Evolutionary conservation across 1,140 invertebrate species (phyloP).

Genomic region (Pinna nobilis): DNA sequence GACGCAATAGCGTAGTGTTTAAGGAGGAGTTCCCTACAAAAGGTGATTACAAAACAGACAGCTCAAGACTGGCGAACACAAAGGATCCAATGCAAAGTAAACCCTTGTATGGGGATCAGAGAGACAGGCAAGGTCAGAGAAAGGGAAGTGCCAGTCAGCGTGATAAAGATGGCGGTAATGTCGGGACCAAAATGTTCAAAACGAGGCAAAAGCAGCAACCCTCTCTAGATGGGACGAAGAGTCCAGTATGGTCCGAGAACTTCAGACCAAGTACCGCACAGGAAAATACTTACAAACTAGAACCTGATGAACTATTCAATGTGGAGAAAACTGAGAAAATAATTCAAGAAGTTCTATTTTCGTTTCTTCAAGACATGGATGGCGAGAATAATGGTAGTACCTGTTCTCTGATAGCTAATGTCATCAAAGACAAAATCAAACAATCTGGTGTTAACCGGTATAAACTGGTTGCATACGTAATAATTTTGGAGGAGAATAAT

Average conservation of each 20-base stretch:
- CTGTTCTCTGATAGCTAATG: background rate
- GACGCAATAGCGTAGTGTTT: slow-evolving; percentile 9
- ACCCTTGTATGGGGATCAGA: background rate
- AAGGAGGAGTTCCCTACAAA: background rate
- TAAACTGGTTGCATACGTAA: background rate
- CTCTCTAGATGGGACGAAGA: background rate
- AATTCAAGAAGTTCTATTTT: background rate
- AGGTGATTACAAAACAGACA: background rate
- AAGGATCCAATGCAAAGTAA: background rate
- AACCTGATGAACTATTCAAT: background rate
- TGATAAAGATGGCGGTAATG: background rate
- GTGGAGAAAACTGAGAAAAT: background rate
- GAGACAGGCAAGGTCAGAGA: background rate
- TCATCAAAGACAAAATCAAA: slow-evolving; percentile 16
- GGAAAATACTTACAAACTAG: slow-evolving; percentile 7
- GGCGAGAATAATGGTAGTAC: background rate
- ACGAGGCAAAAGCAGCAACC: background rate
- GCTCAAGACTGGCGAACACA: background rate
- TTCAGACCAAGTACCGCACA: background rate
- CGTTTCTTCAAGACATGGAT: background rate
- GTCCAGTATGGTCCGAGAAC: background rate
- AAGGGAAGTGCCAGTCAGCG: background rate
- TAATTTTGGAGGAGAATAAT: slow-evolving; percentile 9
- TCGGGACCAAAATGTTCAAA: slow-evolving; percentile 8
- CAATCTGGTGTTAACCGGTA: background rate